Evolutionary conservation across 2,888 invertebrate genomes (phyloP).

Genomic region (Caenorhabditis wallacei): DNA sequence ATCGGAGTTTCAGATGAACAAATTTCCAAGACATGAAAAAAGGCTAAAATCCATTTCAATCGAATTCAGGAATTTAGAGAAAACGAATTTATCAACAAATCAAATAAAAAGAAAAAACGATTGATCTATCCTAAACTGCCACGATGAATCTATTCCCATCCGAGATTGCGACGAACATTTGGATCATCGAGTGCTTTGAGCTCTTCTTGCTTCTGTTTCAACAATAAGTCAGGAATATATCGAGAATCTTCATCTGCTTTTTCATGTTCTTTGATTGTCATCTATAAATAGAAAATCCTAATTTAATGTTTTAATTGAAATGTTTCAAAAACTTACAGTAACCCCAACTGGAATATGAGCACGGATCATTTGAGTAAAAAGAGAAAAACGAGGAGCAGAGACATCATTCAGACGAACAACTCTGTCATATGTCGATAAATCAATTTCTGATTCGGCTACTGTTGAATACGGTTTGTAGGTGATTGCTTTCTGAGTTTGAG

Average conservation of each 20-base stretch:
- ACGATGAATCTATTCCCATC: slow-evolving; percentile 77
- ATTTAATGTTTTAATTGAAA: neutral
- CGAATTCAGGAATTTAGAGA: neutral
- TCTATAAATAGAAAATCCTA: slow-evolving; percentile 49
- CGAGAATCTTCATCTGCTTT: slow-evolving; percentile 80
- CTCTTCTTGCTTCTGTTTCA: slow-evolving; percentile 80
- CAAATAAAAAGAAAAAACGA: neutral
- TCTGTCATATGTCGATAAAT: slow-evolving; percentile 76
- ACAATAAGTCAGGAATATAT: slow-evolving; percentile 80
- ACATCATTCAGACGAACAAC: slow-evolving; percentile 74
- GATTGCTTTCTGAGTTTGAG: slow-evolving; percentile 75
- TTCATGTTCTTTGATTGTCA: slow-evolving; percentile 81
- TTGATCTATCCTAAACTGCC: neutral
- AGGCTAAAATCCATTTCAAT: slow-evolving; percentile 11
- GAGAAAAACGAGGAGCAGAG: slow-evolving; percentile 76
- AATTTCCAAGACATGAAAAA: neutral
- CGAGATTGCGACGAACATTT: slow-evolving; percentile 77
- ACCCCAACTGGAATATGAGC: slow-evolving; percentile 80
- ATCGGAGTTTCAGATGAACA: neutral
- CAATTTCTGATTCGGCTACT: slow-evolving; percentile 74
- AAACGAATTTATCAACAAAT: slow-evolving; percentile 5
- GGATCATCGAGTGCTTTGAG: slow-evolving; percentile 81
- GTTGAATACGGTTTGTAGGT: slow-evolving; percentile 79
- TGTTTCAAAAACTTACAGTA: slow-evolving; percentile 54
- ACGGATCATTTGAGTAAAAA: slow-evolving; percentile 76